Conservation (phyloP, 2,113 vertebrate species). For the Pimephales promelas region DNA sequence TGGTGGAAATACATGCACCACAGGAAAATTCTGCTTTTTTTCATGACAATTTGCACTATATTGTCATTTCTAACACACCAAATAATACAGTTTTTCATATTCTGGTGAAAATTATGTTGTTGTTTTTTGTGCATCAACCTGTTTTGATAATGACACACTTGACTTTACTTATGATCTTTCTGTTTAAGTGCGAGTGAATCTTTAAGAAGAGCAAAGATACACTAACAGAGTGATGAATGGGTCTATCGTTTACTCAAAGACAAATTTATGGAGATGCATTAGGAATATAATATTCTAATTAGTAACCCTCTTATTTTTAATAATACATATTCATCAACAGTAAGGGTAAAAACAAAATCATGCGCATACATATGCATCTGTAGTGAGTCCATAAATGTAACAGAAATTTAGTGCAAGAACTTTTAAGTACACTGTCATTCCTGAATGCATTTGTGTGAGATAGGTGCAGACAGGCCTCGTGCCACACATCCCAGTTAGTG, state of each 20-base stretch:
- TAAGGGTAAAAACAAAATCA: not conserved
- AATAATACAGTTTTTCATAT: not conserved
- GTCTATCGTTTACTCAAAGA: not conserved
- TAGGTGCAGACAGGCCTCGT: not conserved
- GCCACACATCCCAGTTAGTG: constrained; percentile 7
- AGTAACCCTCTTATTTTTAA: not conserved
- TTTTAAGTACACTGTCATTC: not conserved
- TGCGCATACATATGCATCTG: constrained; percentile 14
- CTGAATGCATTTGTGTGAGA: not conserved
- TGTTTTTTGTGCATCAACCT: not conserved
- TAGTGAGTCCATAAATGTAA: not conserved
- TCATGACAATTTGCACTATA: not conserved
- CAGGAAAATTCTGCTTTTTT: no score
- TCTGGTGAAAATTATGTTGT: not conserved
- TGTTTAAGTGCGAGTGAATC: not conserved
- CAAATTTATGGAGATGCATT: not conserved
- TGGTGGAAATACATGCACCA: no score
- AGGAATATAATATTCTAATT: not conserved
- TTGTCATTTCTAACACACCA: not conserved
- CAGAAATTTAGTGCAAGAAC: not conserved
- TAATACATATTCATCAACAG: not conserved
- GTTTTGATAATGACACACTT: not conserved
- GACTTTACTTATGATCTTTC: not conserved
- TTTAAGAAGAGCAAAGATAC: not conserved
- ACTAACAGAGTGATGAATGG: not conserved